Conservation (phyloP, 2,888 invertebrate species). For the Drosophila cracens region DNA sequence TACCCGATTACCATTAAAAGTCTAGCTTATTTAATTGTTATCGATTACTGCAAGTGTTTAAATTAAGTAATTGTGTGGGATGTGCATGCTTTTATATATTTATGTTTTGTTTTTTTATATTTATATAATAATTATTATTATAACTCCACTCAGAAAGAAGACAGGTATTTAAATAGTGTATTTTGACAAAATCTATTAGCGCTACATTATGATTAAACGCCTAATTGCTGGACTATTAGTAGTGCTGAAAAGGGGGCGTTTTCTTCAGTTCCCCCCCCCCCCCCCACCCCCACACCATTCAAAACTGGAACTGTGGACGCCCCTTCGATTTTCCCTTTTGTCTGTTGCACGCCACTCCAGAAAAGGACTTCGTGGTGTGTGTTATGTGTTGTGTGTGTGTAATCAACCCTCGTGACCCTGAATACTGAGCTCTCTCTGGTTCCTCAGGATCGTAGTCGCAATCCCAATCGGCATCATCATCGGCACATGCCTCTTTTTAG, state of each 20-base stretch:
- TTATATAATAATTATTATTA: not conserved
- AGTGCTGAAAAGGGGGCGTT: slow-evolving; percentile 52
- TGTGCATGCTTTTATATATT: not conserved
- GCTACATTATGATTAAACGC: slow-evolving; percentile 42
- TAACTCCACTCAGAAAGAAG: not conserved
- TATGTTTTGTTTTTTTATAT: not conserved
- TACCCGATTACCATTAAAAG: not conserved
- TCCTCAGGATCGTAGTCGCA: slow-evolving; percentile 23
- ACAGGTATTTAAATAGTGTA: slow-evolving; percentile 25
- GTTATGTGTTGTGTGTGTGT: slow-evolving; percentile 10
- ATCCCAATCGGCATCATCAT: slow-evolving; percentile 28
- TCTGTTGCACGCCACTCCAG: slow-evolving; percentile 20
- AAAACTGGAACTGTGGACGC: slow-evolving; percentile 30
- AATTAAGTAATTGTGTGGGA: no score
- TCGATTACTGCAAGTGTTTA: no score
- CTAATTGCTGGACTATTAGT: slow-evolving; percentile 70
- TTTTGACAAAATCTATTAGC: slow-evolving; percentile 52
- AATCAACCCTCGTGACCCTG: slow-evolving; percentile 47
- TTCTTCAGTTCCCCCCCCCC: slow-evolving; percentile 1
- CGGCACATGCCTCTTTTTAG: slow-evolving; percentile 46
- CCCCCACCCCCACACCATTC: not conserved
- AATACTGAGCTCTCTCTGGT: slow-evolving; percentile 14
- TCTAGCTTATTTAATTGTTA: not conserved
- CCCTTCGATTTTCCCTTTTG: slow-evolving; percentile 18
- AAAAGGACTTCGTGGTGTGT: slow-evolving; percentile 29